Percentiles rank a stretch among this genome's conserved stretches.
phyloP scores from a whole-genome alignment of 2,888 invertebrate species.

The Diarsia rubi region DNA sequence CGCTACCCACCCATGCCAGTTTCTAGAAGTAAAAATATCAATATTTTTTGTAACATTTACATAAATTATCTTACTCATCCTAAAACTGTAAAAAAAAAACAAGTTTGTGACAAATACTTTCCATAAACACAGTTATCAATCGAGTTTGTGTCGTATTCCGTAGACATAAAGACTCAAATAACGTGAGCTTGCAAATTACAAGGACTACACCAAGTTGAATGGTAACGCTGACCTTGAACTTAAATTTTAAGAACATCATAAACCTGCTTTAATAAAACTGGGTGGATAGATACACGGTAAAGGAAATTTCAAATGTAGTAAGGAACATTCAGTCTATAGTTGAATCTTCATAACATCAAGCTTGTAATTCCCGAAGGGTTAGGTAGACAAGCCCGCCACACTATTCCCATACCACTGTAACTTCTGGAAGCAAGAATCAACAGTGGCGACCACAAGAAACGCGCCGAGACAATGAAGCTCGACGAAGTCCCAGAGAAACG shows the following conservation, averaged over 20 bases:
- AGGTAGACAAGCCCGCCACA: too few species aligned
- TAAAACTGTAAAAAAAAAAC: slow-evolving; percentile 9
- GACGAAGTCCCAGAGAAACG: too few species aligned
- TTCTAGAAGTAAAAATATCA: neutral
- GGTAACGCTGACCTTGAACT: slow-evolving; percentile 9
- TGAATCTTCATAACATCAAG: neutral
- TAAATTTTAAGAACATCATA: neutral
- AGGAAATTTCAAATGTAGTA: neutral
- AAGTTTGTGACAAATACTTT: neutral
- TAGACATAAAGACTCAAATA: neutral
- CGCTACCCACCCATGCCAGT: neutral
- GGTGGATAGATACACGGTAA: neutral
- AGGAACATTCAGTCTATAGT: neutral
- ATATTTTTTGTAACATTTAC: neutral
- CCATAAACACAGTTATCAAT: neutral
- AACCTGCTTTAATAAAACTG: neutral
- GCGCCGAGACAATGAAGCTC: too few species aligned
- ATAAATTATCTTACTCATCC: slow-evolving; percentile 15
- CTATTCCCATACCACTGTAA: too few species aligned
- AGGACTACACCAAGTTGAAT: neutral
- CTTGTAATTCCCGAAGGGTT: too few species aligned
- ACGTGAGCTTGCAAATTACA: neutral
- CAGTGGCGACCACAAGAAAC: too few species aligned
- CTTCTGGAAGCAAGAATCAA: too few species aligned
- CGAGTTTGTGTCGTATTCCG: neutral